phyloP scores from a whole-genome alignment of 2,113 vertebrate genomes.

The Willisornis vidua region DNA sequence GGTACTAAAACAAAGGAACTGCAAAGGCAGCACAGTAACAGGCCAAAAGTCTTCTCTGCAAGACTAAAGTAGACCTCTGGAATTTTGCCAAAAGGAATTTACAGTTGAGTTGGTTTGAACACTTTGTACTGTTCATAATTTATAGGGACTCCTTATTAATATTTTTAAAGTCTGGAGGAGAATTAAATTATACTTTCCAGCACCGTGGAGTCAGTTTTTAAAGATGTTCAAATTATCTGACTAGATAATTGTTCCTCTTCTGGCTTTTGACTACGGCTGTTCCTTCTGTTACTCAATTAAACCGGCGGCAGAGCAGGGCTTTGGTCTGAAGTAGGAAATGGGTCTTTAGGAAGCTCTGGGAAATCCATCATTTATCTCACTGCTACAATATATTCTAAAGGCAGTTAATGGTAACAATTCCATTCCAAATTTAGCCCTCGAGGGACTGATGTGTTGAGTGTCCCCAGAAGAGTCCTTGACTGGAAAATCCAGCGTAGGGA shows the following conservation, averaged over 20 bases:
- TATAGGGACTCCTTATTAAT: neutral
- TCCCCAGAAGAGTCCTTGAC: neutral
- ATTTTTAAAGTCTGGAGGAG: slow-evolving; percentile 14
- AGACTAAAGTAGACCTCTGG: neutral
- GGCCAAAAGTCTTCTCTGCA: neutral
- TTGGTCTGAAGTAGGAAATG: neutral
- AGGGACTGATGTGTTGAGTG: neutral
- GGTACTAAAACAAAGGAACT: neutral
- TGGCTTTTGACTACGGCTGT: neutral
- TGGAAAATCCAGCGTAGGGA: slow-evolving; percentile 1
- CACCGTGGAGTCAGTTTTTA: neutral
- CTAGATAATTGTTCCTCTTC: neutral
- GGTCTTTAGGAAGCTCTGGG: neutral
- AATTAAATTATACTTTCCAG: neutral
- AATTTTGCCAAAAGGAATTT: neutral
- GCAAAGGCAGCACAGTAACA: neutral
- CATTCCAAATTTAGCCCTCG: neutral
- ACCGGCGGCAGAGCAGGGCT: neutral
- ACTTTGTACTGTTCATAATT: neutral
- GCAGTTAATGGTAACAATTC: neutral
- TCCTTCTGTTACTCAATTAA: slow-evolving; percentile 23
- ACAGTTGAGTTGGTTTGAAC: neutral
- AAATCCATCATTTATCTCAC: neutral
- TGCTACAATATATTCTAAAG: neutral
- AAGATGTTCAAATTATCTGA: neutral